Conservation (phyloP, 2,113 vertebrate species). For the Elephas maximus region DNA sequence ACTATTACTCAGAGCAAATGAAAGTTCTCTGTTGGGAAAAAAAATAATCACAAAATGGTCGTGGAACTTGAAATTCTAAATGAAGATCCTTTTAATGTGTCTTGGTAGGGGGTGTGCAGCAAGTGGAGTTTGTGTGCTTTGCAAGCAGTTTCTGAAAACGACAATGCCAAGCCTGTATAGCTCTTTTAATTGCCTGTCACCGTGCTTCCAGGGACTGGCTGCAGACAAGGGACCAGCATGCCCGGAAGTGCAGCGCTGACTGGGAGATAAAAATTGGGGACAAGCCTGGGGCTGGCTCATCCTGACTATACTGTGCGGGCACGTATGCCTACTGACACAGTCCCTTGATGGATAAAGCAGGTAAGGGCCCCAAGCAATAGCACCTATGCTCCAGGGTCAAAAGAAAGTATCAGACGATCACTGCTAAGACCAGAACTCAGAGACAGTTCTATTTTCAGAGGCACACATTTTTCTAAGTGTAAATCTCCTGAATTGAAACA, state of each 20-base stretch:
- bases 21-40: slow-evolving; percentile 15
- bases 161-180: slow-evolving; percentile 74
- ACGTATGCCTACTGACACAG: slow-evolving; percentile 74
- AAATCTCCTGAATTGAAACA: background rate
- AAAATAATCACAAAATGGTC: slow-evolving; percentile 63
- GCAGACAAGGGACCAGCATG: slow-evolving; percentile 59
- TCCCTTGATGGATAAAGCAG: slow-evolving; percentile 56
- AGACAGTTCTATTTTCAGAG: slow-evolving; percentile 68
- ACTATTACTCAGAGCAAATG: slow-evolving; percentile 16
- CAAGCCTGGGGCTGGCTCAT: background rate
- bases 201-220: slow-evolving; percentile 46
- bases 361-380: slow-evolving; percentile 68
- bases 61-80: slow-evolving; percentile 70
- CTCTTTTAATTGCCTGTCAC: slow-evolving; percentile 86
- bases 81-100: slow-evolving; percentile 73
- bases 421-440: slow-evolving; percentile 21
- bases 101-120: background rate
- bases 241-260: slow-evolving; percentile 63
- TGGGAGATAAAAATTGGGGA: slow-evolving; percentile 77
- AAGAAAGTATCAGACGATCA: slow-evolving; percentile 76
- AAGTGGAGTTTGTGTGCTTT: slow-evolving; percentile 71
- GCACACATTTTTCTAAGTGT: background rate
- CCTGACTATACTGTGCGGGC: slow-evolving; percentile 7
- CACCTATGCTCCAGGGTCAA: slow-evolving; percentile 77
- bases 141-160: slow-evolving; percentile 80